These are phyloP conservation scores for Pollenia griseotomentosa DNA, from an alignment of 2,888 invertebrate genomes.

Conservation along the genomic window DNA sequence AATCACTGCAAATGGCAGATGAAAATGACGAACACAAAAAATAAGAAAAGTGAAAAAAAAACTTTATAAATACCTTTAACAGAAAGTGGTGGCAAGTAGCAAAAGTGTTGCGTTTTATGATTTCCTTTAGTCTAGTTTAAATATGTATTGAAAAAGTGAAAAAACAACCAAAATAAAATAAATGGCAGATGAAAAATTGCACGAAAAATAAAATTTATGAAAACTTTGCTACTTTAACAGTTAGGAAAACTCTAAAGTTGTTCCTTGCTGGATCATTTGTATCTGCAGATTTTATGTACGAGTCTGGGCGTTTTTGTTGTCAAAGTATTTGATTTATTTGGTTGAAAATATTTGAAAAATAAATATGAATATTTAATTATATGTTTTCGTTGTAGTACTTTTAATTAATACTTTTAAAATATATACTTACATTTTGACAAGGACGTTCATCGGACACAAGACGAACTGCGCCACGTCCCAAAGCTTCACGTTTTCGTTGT, in stretches of 20 bases:
- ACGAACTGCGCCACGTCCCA: conserved; percentile 95
- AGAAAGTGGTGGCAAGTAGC: conserved; percentile 56
- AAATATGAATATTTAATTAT: conserved; percentile 57
- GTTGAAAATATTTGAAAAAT: conserved; percentile 5
- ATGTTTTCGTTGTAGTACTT: background rate
- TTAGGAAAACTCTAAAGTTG: conserved; percentile 17
- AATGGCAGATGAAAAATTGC: conserved; percentile 64
- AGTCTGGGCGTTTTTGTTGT: conserved; percentile 10
- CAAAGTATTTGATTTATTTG: conserved; percentile 37
- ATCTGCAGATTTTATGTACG: background rate
- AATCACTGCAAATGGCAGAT: conserved; percentile 68
- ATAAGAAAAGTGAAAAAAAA: background rate
- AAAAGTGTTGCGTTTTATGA: conserved; percentile 71
- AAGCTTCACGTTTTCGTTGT: conserved; percentile 96
- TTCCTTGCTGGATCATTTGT: background rate
- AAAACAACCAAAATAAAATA: conserved; percentile 26
- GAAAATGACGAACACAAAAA: conserved; percentile 48
- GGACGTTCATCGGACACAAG: conserved; percentile 90
- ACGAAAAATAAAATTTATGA: conserved; percentile 58
- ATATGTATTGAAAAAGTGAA: conserved; percentile 19
- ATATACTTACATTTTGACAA: conserved; percentile 90
- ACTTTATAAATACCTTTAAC: conserved; percentile 11
- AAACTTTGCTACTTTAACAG: conserved; percentile 51
- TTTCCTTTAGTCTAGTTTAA: conserved; percentile 65
- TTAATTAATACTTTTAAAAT: conserved; percentile 22